Percentiles rank a stretch among this genome's conserved stretches.
Evolutionary conservation across 1,140 invertebrate genomes (phyloP).

Genomic region (Penaeus vannamei): DNA sequence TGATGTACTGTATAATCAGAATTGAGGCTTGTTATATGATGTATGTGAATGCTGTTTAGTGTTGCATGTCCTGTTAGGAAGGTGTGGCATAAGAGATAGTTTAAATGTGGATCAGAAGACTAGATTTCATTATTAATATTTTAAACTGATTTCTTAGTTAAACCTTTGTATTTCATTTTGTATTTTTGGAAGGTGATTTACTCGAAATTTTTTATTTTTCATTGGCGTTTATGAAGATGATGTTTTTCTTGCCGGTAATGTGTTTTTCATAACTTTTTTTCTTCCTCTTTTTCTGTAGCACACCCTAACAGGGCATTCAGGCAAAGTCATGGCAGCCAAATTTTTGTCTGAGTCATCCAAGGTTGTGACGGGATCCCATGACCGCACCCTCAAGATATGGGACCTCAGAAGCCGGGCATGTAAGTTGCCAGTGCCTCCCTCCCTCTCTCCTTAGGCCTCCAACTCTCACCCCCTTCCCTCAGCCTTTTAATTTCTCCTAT

Average conservation of each 20-base stretch:
- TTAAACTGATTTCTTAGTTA: too few species aligned
- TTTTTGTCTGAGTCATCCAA: conserved; percentile 91
- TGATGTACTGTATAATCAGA: not conserved
- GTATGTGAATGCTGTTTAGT: not conserved
- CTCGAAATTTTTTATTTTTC: not conserved
- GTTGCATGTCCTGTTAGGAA: too few species aligned
- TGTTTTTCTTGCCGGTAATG: not conserved
- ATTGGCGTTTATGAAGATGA: too few species aligned
- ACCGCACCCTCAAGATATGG: conserved; percentile 97
- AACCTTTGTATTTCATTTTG: too few species aligned
- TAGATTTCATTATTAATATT: too few species aligned
- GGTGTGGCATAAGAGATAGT: too few species aligned
- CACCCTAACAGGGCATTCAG: conserved; percentile 95
- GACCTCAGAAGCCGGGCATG: conserved; percentile 93
- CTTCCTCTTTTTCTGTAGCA: conserved; percentile 77
- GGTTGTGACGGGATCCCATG: conserved; percentile 94
- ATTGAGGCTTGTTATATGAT: conserved; percentile 17
- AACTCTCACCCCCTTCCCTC: not conserved
- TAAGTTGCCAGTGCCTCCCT: conserved; percentile 76
- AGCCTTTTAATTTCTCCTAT: not conserved
- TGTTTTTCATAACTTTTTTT: not conserved
- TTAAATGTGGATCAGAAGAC: too few species aligned
- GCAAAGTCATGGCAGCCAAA: conserved; percentile 94
- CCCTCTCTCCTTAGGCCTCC: not conserved
- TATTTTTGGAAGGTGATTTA: too few species aligned